Evolutionary conservation across 2,113 vertebrate genomes (phyloP).

Genomic region (Opisthocomus hoazin): DNA sequence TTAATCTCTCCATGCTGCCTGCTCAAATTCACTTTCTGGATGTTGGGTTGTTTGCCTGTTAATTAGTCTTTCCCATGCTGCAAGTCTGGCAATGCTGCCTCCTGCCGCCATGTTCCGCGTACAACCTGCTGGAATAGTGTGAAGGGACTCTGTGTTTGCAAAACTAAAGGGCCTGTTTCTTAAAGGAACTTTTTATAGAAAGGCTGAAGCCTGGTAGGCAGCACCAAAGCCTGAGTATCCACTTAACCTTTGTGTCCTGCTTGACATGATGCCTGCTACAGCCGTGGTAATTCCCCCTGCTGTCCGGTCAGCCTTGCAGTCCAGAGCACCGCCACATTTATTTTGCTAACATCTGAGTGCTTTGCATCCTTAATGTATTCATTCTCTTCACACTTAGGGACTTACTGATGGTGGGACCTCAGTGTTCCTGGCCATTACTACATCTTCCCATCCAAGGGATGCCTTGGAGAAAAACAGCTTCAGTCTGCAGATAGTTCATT

Average conservation of each 20-base stretch:
- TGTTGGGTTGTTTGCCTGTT: background rate
- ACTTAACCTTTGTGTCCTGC: background rate
- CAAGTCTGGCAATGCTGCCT: background rate
- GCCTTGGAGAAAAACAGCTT: background rate
- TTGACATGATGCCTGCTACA: background rate
- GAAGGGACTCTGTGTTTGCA: background rate
- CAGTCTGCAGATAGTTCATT: background rate
- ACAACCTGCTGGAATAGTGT: background rate
- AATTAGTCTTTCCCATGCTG: background rate
- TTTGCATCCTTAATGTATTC: background rate
- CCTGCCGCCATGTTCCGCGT: background rate
- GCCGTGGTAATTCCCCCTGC: rapidly evolving
- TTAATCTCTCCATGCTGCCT: constrained; percentile 11
- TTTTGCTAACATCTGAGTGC: background rate
- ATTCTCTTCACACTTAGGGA: background rate
- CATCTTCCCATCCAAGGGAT: background rate
- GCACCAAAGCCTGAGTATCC: background rate
- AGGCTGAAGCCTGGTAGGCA: background rate
- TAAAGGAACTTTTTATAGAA: background rate
- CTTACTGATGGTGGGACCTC: background rate
- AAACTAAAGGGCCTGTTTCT: background rate
- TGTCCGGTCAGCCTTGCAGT: background rate
- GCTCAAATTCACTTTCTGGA: background rate
- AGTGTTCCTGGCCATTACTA: background rate
- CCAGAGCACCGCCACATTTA: background rate